These are phyloP conservation scores for Cinara cedri DNA, from an alignment of 2,888 invertebrate species.

Conservation along the genomic window DNA sequence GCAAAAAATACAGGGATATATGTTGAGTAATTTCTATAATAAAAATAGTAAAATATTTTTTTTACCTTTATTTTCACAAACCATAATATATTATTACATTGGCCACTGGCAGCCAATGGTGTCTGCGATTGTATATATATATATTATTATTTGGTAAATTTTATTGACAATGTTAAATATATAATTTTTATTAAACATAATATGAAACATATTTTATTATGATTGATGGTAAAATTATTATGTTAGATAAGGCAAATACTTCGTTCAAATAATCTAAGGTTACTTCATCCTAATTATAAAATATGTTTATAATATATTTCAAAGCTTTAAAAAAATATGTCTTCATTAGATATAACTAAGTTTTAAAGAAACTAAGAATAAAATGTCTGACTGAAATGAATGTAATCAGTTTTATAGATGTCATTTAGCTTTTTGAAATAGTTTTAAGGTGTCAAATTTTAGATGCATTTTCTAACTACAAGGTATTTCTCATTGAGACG, in stretches of 20 bases:
- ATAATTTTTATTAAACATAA: not conserved
- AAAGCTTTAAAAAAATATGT: no score
- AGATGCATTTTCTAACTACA: no score
- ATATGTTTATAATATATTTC: no score
- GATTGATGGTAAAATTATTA: not conserved
- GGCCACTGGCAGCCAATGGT: not conserved
- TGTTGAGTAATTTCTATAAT: not conserved
- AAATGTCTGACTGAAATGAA: no score
- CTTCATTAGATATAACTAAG: no score
- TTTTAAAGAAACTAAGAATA: no score
- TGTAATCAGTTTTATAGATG: no score
- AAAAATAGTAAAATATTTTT: slow-evolving; percentile 22
- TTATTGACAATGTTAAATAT: not conserved
- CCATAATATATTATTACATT: not conserved
- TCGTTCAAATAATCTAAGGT: not conserved
- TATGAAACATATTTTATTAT: no score
- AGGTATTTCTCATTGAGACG: no score
- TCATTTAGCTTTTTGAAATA: no score
- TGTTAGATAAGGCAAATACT: not conserved
- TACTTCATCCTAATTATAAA: no score
- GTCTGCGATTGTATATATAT: not conserved
- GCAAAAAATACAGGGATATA: not conserved
- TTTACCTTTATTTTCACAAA: not conserved
- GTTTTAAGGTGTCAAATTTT: no score
- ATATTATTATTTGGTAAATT: not conserved